These are phyloP conservation scores for Clarias macrocephalus DNA, from an alignment of 2,113 vertebrate genomes.

Conservation along the genomic window DNA sequence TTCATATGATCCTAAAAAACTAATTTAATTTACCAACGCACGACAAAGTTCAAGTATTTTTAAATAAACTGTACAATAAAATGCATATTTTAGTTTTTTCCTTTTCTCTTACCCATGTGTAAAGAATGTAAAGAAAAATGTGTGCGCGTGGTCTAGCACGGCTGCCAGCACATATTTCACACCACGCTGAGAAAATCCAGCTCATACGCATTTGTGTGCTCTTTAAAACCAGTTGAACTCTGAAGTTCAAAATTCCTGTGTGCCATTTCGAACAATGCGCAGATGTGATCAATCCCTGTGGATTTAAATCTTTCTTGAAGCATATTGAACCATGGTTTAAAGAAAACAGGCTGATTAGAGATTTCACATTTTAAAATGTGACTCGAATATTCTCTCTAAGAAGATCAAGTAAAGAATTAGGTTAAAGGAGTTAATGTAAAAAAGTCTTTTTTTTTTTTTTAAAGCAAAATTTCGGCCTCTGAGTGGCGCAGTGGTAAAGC, in stretches of 20 bases:
- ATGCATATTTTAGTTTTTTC: not conserved
- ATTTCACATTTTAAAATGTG: not conserved
- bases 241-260: not conserved
- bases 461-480: too few relatives aligned
- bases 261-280: not conserved
- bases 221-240: constrained; percentile 2
- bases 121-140: constrained; percentile 58
- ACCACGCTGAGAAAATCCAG: constrained; percentile 50
- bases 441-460: too few relatives aligned
- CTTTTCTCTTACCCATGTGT: not conserved
- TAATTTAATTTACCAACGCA: not conserved
- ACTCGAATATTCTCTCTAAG: not conserved
- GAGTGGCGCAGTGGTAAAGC: too few relatives aligned
- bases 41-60: not conserved
- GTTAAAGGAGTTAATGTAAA: not conserved
- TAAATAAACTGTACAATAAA: not conserved
- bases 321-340: not conserved
- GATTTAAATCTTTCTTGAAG: not conserved
- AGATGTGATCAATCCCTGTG: not conserved
- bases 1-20: not conserved
- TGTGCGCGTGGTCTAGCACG: constrained; percentile 40
- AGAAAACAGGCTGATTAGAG: not conserved
- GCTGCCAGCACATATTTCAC: constrained; percentile 57
- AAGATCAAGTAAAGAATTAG: not conserved
- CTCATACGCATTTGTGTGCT: not conserved